These are phyloP conservation scores for Cavia porcellus DNA, from an alignment of 2,113 vertebrate genomes.

Conservation along the genomic window DNA sequence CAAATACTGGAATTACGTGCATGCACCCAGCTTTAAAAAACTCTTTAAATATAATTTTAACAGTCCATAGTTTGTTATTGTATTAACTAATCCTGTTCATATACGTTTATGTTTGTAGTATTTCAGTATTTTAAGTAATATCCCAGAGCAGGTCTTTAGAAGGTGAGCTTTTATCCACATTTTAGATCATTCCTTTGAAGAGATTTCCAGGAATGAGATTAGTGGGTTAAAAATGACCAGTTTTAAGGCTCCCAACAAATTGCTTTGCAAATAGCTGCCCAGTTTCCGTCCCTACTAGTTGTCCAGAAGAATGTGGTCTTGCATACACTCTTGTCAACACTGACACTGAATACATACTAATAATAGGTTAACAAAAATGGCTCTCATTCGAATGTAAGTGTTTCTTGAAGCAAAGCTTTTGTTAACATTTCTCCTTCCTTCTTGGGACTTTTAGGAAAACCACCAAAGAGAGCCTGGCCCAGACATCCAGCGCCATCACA, in stretches of 20 bases:
- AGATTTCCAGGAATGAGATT: background rate
- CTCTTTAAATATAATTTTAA: background rate
- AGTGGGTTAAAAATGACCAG: background rate
- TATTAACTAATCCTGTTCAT: background rate
- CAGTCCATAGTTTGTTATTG: background rate
- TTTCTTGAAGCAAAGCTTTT: slow-evolving; percentile 10
- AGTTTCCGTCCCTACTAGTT: fast-evolving
- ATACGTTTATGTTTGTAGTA: background rate
- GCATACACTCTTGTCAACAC: background rate
- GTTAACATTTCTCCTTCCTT: slow-evolving; percentile 46
- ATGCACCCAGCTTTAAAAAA: background rate
- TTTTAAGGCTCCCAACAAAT: background rate
- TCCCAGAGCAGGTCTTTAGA: background rate
- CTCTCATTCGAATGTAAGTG: background rate
- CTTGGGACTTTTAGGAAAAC: slow-evolving; percentile 88
- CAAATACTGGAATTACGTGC: background rate
- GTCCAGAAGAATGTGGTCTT: fast-evolving
- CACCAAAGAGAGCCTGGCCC: slow-evolving; percentile 94
- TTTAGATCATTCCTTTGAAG: slow-evolving; percentile 1
- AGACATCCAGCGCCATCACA: slow-evolving; percentile 94
- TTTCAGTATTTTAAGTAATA: background rate
- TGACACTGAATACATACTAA: fast-evolving
- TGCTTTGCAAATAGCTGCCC: background rate
- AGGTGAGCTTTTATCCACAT: background rate
- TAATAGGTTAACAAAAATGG: background rate